A percentile compares a stretch with the other conserved stretches of the same genome.
These are phyloP conservation scores for Elymnias hypermnestra DNA, from an alignment of 1,140 invertebrate species.

Conservation along the genomic window DNA sequence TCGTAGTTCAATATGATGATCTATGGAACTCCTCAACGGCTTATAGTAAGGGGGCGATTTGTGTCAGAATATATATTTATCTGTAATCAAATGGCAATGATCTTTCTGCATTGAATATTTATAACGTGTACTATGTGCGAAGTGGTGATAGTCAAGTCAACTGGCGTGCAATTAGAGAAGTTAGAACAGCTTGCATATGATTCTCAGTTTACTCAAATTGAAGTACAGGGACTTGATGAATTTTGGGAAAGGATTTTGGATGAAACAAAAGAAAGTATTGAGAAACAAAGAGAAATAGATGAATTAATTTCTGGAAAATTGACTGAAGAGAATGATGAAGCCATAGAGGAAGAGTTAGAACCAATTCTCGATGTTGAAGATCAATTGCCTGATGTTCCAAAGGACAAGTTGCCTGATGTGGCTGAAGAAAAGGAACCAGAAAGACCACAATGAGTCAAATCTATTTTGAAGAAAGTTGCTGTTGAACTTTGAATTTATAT, in stretches of 20 bases:
- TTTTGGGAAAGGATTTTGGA: slow-evolving; percentile 98
- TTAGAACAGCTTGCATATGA: slow-evolving; percentile 92
- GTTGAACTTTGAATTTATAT: slow-evolving; percentile 77
- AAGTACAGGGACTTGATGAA: no score
- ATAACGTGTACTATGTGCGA: no score
- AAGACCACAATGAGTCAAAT: slow-evolving; percentile 56
- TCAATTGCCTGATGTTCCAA: slow-evolving; percentile 77
- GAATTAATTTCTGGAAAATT: slow-evolving; percentile 87
- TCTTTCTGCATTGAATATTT: no score
- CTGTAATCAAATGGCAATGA: no score
- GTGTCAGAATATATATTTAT: no score
- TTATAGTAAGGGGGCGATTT: no score
- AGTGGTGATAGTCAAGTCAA: no score
- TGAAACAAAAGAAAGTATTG: slow-evolving; percentile 94
- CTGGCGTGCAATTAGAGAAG: slow-evolving; percentile 93
- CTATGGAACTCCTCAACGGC: no score
- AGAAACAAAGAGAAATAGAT: slow-evolving; percentile 96
- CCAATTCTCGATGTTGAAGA: slow-evolving; percentile 80
- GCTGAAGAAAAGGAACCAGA: slow-evolving; percentile 51
- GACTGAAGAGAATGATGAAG: slow-evolving; percentile 90
- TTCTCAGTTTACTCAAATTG: slow-evolving; percentile 96
- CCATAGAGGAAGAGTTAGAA: slow-evolving; percentile 92
- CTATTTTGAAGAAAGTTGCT: slow-evolving; percentile 69
- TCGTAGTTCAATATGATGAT: no score
- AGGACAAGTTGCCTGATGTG: slow-evolving; percentile 69